Evolutionary conservation across 2,797 vertebrate genomes (phyloP), one percentile per base, ranked within the genome.

Genomic region (Gallirallus australis): DNA sequence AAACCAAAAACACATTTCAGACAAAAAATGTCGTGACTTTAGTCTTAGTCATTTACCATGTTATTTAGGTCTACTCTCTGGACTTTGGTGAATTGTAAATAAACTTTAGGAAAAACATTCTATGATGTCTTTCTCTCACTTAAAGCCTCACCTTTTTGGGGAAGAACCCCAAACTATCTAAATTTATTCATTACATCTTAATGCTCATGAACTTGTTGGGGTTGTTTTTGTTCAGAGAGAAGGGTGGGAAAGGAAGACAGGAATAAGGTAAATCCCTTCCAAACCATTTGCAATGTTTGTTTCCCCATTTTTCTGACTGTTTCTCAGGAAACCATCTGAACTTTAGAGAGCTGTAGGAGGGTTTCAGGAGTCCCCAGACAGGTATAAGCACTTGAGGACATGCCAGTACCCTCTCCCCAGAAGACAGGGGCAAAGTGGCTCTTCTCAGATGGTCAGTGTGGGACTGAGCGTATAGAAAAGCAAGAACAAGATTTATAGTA

Each of bases 371-470:
- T 52, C 23, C n/a, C n/a, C 35, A 56, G 15, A 11, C 7, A 30
- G 33, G 31, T 35, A 9, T 7, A 71, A 53, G 19, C 39, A 30
- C 19, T 40, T 1, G 12, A 61, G 35, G n/a, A 25, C 9, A 31
- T 23, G 4, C 23, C 14, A 25, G 27, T 24, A 17, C 40, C 59
- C 56, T 72, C 37, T 30, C 8, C 39, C 61, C 30, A 8, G 37
- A 1, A 0, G 8, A 9, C 17, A 28, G 18, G 21, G 30, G n/a
- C 2, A 4, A 64, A 30, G 13, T 4, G 2, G 25, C 20, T 40
- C 17, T 42, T 15, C 9, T 18, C 9, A 33, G 31, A 15, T 13
- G 56, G 42, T 12, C 6, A 1, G 2, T 3, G 7, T 21, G 37
- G 25, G 23, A 33, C 39, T 7, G 57, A 54, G 50, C 52, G 9